Percentiles rank a stretch among this genome's conserved stretches.
Conservation (phyloP, 2,113 vertebrate species). For the Hemiscyllium ocellatum region DNA sequence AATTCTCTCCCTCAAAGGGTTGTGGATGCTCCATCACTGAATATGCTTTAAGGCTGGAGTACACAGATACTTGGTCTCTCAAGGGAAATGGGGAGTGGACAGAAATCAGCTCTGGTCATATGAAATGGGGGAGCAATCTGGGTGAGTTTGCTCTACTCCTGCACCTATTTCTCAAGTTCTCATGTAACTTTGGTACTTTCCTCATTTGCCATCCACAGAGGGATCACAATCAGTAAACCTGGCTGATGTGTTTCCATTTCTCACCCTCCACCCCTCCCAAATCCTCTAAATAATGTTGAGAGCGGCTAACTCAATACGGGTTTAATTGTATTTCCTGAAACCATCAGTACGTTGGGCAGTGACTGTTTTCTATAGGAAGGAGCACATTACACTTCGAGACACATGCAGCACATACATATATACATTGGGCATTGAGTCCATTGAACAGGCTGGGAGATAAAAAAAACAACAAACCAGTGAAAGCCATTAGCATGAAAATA, state of each 20-base stretch:
- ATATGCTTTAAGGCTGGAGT: neutral
- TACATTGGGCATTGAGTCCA: too few relatives aligned
- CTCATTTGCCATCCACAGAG: neutral
- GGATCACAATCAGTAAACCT: neutral
- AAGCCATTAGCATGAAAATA: neutral
- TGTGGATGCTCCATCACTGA: neutral
- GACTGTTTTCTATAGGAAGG: neutral
- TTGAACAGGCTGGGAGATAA: neutral
- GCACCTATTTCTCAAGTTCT: neutral
- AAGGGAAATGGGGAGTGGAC: neutral
- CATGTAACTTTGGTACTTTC: neutral
- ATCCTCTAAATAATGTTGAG: too few relatives aligned
- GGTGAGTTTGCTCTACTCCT: neutral
- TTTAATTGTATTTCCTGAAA: too few relatives aligned
- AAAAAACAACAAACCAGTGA: neutral
- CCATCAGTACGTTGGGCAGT: neutral
- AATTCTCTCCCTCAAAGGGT: neutral
- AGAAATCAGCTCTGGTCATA: neutral
- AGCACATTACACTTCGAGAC: neutral
- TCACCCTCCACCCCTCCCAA: neutral
- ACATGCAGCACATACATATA: neutral
- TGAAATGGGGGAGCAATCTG: neutral
- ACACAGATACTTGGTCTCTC: neutral
- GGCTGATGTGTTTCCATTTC: neutral
- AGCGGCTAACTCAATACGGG: neutral